A percentile compares a stretch with the other conserved stretches of the same genome.
These are phyloP conservation scores for Noctua pronuba DNA, from an alignment of 2,888 invertebrate genomes.

Conservation along the genomic window DNA sequence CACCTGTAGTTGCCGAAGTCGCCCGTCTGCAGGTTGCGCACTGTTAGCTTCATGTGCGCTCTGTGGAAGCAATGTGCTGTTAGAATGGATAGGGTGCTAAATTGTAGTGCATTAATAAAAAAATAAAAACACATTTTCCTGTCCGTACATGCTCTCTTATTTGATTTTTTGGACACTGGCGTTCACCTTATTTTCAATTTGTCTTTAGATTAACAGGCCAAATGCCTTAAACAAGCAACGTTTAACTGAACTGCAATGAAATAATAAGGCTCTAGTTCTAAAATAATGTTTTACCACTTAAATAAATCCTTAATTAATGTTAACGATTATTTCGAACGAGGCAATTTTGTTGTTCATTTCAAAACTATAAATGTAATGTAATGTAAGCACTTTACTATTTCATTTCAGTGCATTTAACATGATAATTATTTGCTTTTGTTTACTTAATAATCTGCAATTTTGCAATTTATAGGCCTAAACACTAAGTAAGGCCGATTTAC, in stretches of 20 bases:
- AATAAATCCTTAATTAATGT: background rate
- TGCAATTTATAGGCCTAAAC: background rate
- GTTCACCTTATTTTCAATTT: too few species aligned
- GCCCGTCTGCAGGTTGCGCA: constrained; percentile 94
- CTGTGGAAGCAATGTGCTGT: constrained; percentile 78
- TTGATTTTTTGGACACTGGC: background rate
- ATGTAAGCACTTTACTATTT: background rate
- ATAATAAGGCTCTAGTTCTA: background rate
- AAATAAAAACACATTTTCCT: too few species aligned
- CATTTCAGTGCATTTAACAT: background rate
- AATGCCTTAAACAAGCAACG: too few species aligned
- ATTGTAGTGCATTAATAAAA: too few species aligned
- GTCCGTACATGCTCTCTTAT: background rate
- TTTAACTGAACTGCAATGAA: background rate
- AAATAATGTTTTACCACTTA: background rate
- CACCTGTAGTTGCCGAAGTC: constrained; percentile 98
- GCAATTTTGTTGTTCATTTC: background rate
- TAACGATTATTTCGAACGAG: background rate
- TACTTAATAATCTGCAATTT: background rate
- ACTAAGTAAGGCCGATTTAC: background rate
- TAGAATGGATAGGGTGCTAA: constrained; percentile 1
- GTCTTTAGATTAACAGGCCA: too few species aligned
- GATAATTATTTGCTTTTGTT: background rate
- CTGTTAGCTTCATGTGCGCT: constrained; percentile 97
- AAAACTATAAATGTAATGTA: background rate